A percentile compares a stretch with the other conserved stretches of the same genome.
phyloP scores from a whole-genome alignment of 2,797 vertebrate species.

The Eospalax fontanierii region DNA sequence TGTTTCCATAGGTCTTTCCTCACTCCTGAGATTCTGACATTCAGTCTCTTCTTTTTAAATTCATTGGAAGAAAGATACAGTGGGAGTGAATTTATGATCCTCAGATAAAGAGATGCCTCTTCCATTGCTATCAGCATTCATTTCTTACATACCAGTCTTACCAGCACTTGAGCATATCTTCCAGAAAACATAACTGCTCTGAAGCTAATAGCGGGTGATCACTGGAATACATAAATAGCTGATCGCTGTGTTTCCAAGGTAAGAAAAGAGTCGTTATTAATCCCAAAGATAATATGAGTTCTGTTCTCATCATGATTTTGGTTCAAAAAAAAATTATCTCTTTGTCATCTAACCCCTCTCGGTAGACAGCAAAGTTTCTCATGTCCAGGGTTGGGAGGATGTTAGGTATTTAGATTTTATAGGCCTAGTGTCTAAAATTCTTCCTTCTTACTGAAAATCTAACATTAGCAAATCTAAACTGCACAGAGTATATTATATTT shows the following conservation, averaged over 20 bases:
- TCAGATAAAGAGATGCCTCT: constrained; percentile 41
- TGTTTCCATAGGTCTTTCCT: constrained; percentile 43
- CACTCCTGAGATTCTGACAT: constrained; percentile 69
- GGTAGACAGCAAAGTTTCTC: neutral
- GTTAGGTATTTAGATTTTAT: constrained; percentile 21
- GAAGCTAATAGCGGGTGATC: neutral
- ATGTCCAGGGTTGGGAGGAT: neutral
- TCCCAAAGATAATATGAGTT: constrained; percentile 57
- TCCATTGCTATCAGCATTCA: constrained; percentile 43
- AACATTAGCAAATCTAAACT: constrained; percentile 40
- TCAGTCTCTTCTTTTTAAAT: constrained; percentile 50
- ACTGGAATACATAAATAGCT: constrained; percentile 17
- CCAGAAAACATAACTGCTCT: constrained; percentile 42
- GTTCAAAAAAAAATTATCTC: constrained; percentile 68
- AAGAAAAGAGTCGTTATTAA: neutral
- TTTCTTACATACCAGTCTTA: neutral
- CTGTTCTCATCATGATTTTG: constrained; percentile 53
- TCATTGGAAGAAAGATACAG: constrained; percentile 35
- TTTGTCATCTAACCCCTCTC: constrained; percentile 44
- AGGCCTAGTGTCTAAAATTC: constrained; percentile 34
- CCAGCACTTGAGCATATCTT: neutral
- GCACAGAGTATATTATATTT: constrained; percentile 45
- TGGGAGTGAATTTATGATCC: constrained; percentile 27
- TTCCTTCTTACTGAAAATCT: constrained; percentile 41
- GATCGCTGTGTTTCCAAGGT: constrained; percentile 41